A percentile compares a stretch with the other conserved stretches of the same genome.
Evolutionary conservation across 2,113 vertebrate species (phyloP).

Genomic region (Nycticryphes semicollaris): DNA sequence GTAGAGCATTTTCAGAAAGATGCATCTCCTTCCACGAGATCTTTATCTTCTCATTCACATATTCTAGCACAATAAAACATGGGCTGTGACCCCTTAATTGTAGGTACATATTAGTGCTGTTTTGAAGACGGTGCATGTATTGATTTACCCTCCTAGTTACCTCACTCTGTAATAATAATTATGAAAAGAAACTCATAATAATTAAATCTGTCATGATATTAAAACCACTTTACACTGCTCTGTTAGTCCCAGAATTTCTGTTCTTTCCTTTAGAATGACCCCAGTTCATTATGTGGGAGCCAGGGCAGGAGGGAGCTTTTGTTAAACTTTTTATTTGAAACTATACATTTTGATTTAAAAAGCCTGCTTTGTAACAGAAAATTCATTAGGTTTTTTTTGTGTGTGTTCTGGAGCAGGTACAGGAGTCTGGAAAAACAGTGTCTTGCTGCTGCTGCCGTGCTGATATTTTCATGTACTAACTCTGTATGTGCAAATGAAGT

Average conservation of each 20-base stretch:
- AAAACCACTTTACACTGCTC: not conserved
- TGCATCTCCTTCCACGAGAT: not conserved
- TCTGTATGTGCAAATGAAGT: not conserved
- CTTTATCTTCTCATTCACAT: not conserved
- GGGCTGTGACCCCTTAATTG: not conserved
- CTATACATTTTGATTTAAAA: constrained; percentile 11
- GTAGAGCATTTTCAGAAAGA: not conserved
- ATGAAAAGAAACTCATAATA: not conserved
- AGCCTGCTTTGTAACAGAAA: not conserved
- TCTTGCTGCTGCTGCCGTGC: not conserved
- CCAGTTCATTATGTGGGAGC: not conserved
- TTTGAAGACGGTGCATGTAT: not conserved
- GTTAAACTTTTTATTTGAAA: constrained; percentile 7
- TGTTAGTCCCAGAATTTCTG: not conserved
- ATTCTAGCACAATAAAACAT: not conserved
- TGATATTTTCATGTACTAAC: not conserved
- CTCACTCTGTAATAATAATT: not conserved
- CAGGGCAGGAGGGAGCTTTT: not conserved
- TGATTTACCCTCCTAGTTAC: not conserved
- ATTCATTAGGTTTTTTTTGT: not conserved
- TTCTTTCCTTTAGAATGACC: not conserved
- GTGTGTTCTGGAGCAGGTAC: not conserved
- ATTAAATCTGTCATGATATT: not conserved
- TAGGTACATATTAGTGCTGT: not conserved
- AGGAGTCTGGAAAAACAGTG: not conserved